Conservation (phyloP, 2,888 invertebrate species). For the Latrodectus hesperus region DNA sequence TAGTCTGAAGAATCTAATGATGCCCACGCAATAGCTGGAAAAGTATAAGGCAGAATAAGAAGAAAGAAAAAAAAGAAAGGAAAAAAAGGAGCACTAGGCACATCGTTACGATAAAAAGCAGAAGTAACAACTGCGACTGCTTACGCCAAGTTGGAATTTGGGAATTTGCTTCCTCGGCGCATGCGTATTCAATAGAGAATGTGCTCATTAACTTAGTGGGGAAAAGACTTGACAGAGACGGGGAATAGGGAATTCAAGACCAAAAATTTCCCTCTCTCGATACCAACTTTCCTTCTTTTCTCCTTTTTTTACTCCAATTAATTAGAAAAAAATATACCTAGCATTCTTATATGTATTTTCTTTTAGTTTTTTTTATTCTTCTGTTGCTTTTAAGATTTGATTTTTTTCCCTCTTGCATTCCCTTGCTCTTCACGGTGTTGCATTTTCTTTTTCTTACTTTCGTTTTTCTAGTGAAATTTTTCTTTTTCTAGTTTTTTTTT, state of each 20-base stretch:
- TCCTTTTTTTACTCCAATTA: conserved; percentile 62
- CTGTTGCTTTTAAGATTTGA: conserved; percentile 30
- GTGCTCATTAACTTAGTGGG: conserved; percentile 62
- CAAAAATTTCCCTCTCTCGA: conserved; percentile 35
- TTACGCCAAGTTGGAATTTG: conserved; percentile 48
- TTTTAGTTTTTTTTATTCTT: conserved; percentile 21
- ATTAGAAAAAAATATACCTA: conserved; percentile 64
- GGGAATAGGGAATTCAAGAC: conserved; percentile 40
- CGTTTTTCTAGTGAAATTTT: conserved; percentile 17
- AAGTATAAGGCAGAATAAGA: conserved; percentile 4
- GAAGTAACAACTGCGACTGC: conserved; percentile 58
- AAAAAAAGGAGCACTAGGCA: conserved; percentile 30
- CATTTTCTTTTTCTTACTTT: conserved; percentile 22
- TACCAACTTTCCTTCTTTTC: conserved; percentile 42
- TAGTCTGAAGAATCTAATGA: conserved; percentile 59
- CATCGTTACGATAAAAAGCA: conserved; percentile 54
- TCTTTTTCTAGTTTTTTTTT: conserved; percentile 9
- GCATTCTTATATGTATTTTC: conserved; percentile 31
- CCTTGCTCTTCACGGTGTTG: conserved; percentile 3
- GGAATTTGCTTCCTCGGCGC: conserved; percentile 51
- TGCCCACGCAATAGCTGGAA: conserved; percentile 24
- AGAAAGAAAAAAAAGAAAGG: conserved; percentile 19
- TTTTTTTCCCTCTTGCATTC: conserved; percentile 26
- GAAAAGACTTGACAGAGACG: conserved; percentile 52
- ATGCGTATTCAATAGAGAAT: conserved; percentile 46